Evolutionary conservation across 2,113 vertebrate genomes (phyloP).

Genomic region (Scatophagus argus): DNA sequence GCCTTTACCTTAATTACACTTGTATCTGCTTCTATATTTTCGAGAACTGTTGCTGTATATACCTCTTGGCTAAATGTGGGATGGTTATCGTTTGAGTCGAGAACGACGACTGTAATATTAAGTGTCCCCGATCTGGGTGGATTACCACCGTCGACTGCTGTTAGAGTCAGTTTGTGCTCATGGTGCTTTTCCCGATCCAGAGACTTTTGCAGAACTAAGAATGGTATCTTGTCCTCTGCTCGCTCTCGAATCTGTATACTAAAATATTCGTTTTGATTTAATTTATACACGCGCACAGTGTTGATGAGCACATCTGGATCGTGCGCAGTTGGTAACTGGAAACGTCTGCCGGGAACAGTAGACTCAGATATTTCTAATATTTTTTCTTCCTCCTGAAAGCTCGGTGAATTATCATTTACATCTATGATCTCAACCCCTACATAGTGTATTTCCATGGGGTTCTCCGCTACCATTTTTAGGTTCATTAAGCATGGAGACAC

Average conservation of each 20-base stretch:
- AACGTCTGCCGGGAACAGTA: slow-evolving; percentile 35
- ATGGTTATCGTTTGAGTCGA: slow-evolving; percentile 80
- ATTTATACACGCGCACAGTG: slow-evolving; percentile 68
- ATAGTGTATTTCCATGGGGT: slow-evolving; percentile 81
- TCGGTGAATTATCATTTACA: slow-evolving; percentile 77
- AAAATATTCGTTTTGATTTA: slow-evolving; percentile 77
- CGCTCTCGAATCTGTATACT: slow-evolving; percentile 67
- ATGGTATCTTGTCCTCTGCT: slow-evolving; percentile 71
- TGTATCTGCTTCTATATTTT: slow-evolving; percentile 62
- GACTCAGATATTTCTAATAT: slow-evolving; percentile 69
- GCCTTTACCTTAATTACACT: slow-evolving; percentile 66
- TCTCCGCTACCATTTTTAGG: slow-evolving; percentile 75
- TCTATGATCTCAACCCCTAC: slow-evolving; percentile 73
- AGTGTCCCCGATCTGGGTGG: slow-evolving; percentile 68
- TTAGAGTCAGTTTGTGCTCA: slow-evolving; percentile 64
- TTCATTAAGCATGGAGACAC: slow-evolving; percentile 61
- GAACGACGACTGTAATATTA: slow-evolving; percentile 73
- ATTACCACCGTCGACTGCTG: slow-evolving; percentile 75
- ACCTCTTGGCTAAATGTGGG: slow-evolving; percentile 74
- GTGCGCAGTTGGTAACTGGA: slow-evolving; percentile 62
- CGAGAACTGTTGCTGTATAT: slow-evolving; percentile 61
- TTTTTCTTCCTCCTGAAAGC: slow-evolving; percentile 68
- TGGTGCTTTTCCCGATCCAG: slow-evolving; percentile 74
- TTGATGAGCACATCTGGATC: slow-evolving; percentile 73
- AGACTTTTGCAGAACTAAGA: slow-evolving; percentile 73